phyloP scores from a whole-genome alignment of 2,888 invertebrate genomes.

The Rotaria socialis region DNA sequence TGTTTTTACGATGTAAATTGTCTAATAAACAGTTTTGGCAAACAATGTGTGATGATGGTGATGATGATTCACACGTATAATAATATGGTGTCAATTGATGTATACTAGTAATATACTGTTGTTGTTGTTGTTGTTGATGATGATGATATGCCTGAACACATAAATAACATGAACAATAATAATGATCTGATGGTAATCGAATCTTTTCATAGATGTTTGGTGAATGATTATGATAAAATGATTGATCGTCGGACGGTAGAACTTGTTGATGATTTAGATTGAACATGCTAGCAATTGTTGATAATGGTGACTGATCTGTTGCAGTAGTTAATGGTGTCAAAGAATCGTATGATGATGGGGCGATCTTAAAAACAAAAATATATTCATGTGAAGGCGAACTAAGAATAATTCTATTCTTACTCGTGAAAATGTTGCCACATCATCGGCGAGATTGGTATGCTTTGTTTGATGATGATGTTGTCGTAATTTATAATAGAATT shows the following conservation, averaged over 20 bases:
- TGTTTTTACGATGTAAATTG: background rate
- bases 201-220: background rate
- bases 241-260: background rate
- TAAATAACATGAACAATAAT: background rate
- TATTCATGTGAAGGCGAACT: background rate
- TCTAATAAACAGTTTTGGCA: background rate
- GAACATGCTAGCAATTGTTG: background rate
- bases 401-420: background rate
- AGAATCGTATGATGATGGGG: background rate
- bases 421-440: background rate
- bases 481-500: background rate
- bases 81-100: background rate
- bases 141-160: background rate
- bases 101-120: background rate
- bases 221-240: background rate
- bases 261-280: background rate
- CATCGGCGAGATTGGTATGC: too few relatives aligned
- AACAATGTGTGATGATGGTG: background rate
- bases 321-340: background rate
- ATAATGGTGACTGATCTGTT: background rate
- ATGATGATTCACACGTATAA: background rate
- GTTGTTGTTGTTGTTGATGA: background rate
- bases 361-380: background rate
- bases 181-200: background rate
- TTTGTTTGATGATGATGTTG: background rate